Evolutionary conservation across 2,113 vertebrate genomes (phyloP).

Genomic region (Antigone vipio): DNA sequence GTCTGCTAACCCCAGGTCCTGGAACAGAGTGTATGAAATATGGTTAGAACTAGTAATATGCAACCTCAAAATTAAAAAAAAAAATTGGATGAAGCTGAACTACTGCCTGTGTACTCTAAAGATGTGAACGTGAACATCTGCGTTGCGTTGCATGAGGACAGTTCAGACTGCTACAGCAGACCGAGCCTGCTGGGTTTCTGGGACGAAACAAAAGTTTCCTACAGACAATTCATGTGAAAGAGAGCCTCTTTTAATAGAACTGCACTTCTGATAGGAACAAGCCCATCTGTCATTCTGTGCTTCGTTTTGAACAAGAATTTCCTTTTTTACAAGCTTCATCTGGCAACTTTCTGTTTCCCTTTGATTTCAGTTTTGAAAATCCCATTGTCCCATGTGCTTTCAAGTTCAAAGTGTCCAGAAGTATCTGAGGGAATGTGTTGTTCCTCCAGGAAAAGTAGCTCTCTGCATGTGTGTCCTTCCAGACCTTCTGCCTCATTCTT

Average conservation of each 20-base stretch:
- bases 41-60: not conserved
- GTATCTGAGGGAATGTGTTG: constrained; percentile 15
- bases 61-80: not conserved
- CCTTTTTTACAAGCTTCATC: constrained; percentile 40
- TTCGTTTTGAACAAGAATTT: not conserved
- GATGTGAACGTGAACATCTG: rapidly evolving
- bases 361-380: constrained; percentile 54
- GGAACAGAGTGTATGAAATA: not conserved
- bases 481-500: constrained; percentile 18
- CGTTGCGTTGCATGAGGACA: not conserved
- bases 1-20: not conserved
- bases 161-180: not conserved
- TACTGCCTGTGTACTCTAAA: not conserved
- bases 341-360: constrained; percentile 46
- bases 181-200: not conserved
- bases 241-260: not conserved
- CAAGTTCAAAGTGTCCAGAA: constrained; percentile 52
- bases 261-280: not conserved
- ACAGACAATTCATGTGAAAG: not conserved
- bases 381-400: constrained; percentile 44
- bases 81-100: not conserved
- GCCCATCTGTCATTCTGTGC: constrained; percentile 17
- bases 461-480: constrained; percentile 40
- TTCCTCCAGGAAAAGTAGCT: constrained; percentile 45
- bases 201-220: not conserved